Conservation (phyloP, 2,113 vertebrate genomes). For the Bos javanicus region DNA sequence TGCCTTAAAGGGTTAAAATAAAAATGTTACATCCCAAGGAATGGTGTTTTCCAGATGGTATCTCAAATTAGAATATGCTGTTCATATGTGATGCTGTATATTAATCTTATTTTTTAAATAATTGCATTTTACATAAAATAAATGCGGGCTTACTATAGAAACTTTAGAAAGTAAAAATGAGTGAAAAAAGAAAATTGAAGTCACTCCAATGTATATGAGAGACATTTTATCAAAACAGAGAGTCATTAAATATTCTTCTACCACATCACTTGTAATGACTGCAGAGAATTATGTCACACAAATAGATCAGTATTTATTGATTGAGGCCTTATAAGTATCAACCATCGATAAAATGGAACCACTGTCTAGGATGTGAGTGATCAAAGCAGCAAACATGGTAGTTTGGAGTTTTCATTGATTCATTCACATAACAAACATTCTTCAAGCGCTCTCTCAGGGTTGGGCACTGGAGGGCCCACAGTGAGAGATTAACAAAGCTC, state of each 20-base stretch:
- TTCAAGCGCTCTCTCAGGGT: not conserved
- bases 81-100: not conserved
- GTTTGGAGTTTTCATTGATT: not conserved
- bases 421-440: not conserved
- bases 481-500: not conserved
- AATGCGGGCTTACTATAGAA: not conserved
- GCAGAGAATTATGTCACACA: not conserved
- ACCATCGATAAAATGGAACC: not conserved
- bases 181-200: not conserved
- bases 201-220: not conserved
- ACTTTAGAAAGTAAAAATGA: conserved; percentile 1
- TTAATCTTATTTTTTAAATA: not conserved
- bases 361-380: not conserved
- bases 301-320: not conserved
- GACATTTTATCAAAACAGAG: not conserved
- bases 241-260: not conserved
- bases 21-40: not conserved
- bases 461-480: no score
- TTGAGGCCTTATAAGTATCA: not conserved
- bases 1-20: not conserved
- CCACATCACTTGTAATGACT: not conserved
- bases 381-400: not conserved
- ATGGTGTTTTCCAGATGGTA: not conserved
- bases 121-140: not conserved
- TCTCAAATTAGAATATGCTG: not conserved